These are phyloP conservation scores for Diploscapter pachys DNA, from an alignment of 1,140 invertebrate species.

Conservation along the genomic window DNA sequence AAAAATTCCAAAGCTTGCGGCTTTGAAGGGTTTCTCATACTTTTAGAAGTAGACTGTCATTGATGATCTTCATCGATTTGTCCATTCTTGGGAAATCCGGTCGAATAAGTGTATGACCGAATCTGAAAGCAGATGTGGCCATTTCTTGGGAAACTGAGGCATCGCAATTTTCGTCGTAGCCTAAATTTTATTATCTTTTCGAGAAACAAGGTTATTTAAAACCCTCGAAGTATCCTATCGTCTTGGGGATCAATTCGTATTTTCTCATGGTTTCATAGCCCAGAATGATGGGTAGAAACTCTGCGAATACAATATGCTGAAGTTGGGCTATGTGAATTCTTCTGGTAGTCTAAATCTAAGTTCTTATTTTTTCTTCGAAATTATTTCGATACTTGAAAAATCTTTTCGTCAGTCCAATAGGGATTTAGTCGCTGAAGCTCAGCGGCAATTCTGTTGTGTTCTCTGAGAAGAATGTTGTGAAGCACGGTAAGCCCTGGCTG, in stretches of 20 bases:
- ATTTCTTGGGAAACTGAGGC: conserved; percentile 53
- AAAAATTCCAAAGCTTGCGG: conserved; percentile 45
- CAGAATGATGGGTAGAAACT: conserved; percentile 60
- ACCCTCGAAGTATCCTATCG: conserved; percentile 33
- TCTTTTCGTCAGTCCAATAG: conserved; percentile 80
- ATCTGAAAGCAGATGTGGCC: conserved; percentile 64
- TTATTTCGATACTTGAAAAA: conserved; percentile 24
- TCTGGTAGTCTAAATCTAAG: conserved; percentile 51
- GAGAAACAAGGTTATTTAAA: conserved; percentile 2
- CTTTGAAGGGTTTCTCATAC: conserved; percentile 49
- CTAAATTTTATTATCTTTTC: conserved; percentile 36
- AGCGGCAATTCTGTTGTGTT: conserved; percentile 58
- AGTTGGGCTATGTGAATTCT: conserved; percentile 67
- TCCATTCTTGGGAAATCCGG: conserved; percentile 9
- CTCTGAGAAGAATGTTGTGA: conserved; percentile 79
- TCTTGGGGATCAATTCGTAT: conserved; percentile 37
- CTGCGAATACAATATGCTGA: conserved; percentile 58
- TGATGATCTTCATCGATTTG: conserved; percentile 40
- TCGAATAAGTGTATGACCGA: conserved; percentile 65
- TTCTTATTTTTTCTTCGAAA: not conserved
- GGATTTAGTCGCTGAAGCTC: conserved; percentile 71
- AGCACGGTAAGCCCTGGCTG: conserved; percentile 69
- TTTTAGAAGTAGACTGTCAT: conserved; percentile 38
- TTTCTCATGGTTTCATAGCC: conserved; percentile 45
- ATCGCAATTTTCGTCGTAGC: conserved; percentile 52